These are phyloP conservation scores for Micromesistius poutassou DNA, from an alignment of 2,797 vertebrate genomes.

Conservation along the genomic window DNA sequence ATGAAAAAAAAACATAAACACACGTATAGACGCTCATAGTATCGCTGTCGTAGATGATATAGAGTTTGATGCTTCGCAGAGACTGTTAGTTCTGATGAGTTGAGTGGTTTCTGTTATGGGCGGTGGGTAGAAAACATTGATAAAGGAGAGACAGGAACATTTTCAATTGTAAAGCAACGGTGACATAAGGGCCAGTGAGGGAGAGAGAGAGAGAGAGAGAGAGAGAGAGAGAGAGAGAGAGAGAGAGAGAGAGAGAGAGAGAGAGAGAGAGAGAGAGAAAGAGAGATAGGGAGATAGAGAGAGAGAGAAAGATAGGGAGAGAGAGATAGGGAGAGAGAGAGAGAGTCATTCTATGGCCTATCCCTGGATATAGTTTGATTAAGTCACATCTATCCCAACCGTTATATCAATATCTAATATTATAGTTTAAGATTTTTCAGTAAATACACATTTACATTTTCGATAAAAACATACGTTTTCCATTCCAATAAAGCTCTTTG, in stretches of 20 bases:
- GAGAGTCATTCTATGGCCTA: too few species aligned
- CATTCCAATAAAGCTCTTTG: background rate
- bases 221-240: background rate
- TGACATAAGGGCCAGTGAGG: background rate
- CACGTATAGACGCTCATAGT: background rate
- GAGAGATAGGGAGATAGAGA: background rate
- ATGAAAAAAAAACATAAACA: background rate
- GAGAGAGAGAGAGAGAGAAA: too few species aligned
- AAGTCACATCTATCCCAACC: background rate
- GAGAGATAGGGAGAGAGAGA: too few species aligned
- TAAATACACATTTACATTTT: background rate
- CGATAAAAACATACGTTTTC: background rate
- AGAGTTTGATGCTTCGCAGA: background rate
- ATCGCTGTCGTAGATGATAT: background rate
- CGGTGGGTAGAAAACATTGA: too few species aligned
- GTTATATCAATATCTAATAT: background rate
- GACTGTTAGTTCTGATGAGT: background rate
- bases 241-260: too few species aligned
- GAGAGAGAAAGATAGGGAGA: background rate
- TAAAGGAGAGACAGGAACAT: background rate
- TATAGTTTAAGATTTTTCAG: background rate
- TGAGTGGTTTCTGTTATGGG: background rate
- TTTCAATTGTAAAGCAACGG: background rate
- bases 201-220: background rate
- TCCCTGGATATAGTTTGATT: background rate